Evolutionary conservation across 2,797 vertebrate genomes (phyloP).

Genomic region (Oreochromis grahami): DNA sequence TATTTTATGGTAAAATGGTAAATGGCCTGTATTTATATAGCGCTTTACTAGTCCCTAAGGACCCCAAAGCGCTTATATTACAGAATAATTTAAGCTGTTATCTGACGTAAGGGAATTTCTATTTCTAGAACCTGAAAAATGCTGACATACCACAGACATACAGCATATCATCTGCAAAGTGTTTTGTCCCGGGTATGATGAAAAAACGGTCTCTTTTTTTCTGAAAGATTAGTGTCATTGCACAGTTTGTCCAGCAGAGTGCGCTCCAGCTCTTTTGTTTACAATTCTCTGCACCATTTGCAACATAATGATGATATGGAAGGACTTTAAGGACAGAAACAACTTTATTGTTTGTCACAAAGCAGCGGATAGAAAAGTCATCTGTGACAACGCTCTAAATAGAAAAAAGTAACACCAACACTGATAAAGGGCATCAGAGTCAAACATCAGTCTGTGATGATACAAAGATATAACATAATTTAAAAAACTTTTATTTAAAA

Average conservation of each 20-base stretch:
- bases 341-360: background rate
- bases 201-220: accelerated
- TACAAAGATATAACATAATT: background rate
- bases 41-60: too few relatives aligned
- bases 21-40: too few relatives aligned
- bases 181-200: background rate
- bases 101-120: background rate
- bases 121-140: background rate
- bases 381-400: background rate
- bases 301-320: background rate
- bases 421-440: background rate
- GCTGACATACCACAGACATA: background rate
- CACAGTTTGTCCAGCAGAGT: accelerated
- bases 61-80: background rate
- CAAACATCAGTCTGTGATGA: background rate
- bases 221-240: background rate
- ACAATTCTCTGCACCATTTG: background rate
- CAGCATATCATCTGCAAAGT: background rate
- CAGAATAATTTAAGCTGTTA: background rate
- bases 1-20: background rate
- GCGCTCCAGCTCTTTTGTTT: background rate
- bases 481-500: background rate
- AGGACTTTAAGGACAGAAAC: background rate
- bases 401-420: background rate
- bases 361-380: background rate